These are phyloP conservation scores for Halcyon malimbica DNA, from an alignment of 2,113 vertebrate genomes.

Conservation along the genomic window DNA sequence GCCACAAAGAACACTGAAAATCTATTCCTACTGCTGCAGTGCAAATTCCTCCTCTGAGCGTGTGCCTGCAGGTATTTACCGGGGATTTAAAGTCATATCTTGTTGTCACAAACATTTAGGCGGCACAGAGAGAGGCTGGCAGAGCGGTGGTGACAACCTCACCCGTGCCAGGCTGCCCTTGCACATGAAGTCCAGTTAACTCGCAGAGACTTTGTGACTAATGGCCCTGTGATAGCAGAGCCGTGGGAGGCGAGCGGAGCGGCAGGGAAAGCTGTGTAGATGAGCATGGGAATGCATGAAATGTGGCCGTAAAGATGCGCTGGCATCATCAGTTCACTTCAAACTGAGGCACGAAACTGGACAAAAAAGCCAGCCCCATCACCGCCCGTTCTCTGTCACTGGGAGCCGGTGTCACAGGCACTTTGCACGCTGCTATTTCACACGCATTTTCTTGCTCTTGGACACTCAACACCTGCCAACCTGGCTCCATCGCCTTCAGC, in stretches of 20 bases:
- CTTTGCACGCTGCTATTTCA: background rate
- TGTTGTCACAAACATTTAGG: background rate
- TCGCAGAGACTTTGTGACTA: background rate
- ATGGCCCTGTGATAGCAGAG: background rate
- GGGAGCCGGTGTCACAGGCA: background rate
- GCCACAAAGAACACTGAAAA: background rate
- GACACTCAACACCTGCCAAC: background rate
- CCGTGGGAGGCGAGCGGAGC: background rate
- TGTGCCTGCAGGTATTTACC: background rate
- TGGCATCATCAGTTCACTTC: background rate
- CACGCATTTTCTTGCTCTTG: background rate
- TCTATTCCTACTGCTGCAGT: background rate
- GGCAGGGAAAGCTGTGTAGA: background rate
- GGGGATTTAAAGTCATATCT: background rate
- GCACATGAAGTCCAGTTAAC: background rate
- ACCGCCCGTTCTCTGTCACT: no score
- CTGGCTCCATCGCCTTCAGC: background rate
- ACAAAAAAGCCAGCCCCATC: background rate
- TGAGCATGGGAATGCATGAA: background rate
- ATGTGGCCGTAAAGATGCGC: background rate
- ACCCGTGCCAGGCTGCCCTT: background rate
- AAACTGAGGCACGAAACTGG: background rate
- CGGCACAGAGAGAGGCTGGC: background rate
- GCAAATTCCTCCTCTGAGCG: no score
- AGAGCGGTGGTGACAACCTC: background rate